phyloP scores from a whole-genome alignment of 2,888 invertebrate species.

The Cenopis cana region DNA sequence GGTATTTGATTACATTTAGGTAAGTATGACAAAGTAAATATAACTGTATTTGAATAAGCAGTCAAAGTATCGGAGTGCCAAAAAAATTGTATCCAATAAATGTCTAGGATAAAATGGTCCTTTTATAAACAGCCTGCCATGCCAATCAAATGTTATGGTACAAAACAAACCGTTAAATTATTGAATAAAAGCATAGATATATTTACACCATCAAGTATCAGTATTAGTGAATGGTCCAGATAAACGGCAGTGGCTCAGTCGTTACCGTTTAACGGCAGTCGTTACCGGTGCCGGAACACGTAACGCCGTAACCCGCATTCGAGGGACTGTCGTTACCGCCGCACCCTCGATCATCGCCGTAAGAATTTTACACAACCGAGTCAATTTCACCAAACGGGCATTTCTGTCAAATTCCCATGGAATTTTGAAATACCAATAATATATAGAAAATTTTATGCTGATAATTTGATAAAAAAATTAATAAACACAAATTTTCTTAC shows the following conservation, averaged over 20 bases:
- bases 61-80: neutral
- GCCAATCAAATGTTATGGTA: neutral
- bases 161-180: slow-evolving; percentile 1
- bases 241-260: slow-evolving; percentile 59
- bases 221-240: slow-evolving; percentile 61
- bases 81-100: neutral
- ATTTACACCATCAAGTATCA: slow-evolving; percentile 46
- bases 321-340: slow-evolving; percentile 63
- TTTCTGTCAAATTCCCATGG: too few species aligned
- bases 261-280: slow-evolving; percentile 68
- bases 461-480: too few species aligned
- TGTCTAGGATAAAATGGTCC: too few species aligned
- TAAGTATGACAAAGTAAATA: neutral
- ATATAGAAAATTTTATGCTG: too few species aligned
- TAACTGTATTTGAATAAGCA: too few species aligned
- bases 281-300: slow-evolving; percentile 61
- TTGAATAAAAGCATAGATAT: neutral
- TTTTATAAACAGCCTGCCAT: too few species aligned
- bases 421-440: too few species aligned
- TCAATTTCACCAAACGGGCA: too few species aligned
- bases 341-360: slow-evolving; percentile 65
- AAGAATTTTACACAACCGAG: slow-evolving; percentile 70
- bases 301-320: slow-evolving; percentile 66
- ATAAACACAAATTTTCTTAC: too few species aligned
- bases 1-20: neutral